phyloP scores from a whole-genome alignment of 2,797 vertebrate genomes.

The Siniperca scherzeri region DNA sequence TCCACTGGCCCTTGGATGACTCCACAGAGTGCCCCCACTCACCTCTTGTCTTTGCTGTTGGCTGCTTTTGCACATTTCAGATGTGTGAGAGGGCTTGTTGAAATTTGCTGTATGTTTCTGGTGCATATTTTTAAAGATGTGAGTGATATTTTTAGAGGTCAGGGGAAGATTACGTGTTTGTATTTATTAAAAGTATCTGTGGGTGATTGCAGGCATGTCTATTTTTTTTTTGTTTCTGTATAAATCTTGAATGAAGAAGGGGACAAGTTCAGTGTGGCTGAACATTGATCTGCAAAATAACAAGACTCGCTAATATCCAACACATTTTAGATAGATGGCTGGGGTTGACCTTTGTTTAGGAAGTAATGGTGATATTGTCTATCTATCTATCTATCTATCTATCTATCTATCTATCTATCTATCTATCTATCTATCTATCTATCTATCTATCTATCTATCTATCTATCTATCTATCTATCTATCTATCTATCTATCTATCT shows the following conservation, averaged over 20 bases:
- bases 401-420: too few relatives aligned
- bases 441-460: too few relatives aligned
- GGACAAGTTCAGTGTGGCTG: not conserved
- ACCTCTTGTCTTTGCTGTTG: constrained; percentile 52
- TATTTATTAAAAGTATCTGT: constrained; percentile 3
- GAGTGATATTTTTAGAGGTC: not conserved
- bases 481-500: too few relatives aligned
- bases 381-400: too few relatives aligned
- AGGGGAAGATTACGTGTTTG: not conserved
- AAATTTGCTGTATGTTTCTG: constrained; percentile 13
- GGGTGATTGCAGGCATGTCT: not conserved
- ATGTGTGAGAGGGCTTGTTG: constrained; percentile 22
- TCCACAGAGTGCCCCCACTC: constrained; percentile 51
- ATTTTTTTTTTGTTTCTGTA: not conserved
- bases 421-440: too few relatives aligned
- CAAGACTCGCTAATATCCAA: too few relatives aligned
- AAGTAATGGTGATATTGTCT: not conserved
- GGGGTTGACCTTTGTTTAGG: not conserved
- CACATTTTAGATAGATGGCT: not conserved
- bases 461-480: too few relatives aligned
- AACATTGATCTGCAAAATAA: not conserved
- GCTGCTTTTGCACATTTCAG: constrained; percentile 47
- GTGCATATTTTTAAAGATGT: not conserved
- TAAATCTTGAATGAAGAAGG: not conserved
- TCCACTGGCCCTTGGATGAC: constrained; percentile 72